These are phyloP conservation scores for Sesamia inferens DNA, from an alignment of 2,888 invertebrate genomes.

Conservation along the genomic window DNA sequence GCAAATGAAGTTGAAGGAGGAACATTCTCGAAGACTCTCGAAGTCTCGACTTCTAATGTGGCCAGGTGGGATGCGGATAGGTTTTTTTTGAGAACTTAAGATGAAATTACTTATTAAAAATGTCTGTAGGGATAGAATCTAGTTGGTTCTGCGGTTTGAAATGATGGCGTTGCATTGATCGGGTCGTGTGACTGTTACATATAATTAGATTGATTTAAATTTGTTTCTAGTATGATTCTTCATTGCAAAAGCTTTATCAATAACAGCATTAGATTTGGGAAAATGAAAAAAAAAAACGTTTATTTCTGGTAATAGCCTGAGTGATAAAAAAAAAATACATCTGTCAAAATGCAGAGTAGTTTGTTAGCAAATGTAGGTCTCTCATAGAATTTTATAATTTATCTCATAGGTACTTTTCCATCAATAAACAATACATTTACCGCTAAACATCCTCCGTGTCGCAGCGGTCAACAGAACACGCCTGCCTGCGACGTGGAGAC, in stretches of 20 bases:
- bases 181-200: neutral
- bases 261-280: neutral
- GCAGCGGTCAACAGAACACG: too few species aligned
- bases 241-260: neutral
- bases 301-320: too few species aligned
- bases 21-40: conserved; percentile 55
- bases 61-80: conserved; percentile 40
- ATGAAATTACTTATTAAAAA: conserved; percentile 37
- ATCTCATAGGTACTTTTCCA: too few species aligned
- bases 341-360: too few species aligned
- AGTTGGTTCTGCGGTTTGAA: neutral
- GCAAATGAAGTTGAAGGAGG: conserved; percentile 81
- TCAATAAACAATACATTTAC: too few species aligned
- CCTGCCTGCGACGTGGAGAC: too few species aligned
- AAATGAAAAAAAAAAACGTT: too few species aligned
- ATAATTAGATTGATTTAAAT: neutral
- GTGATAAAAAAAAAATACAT: too few species aligned
- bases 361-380: too few species aligned
- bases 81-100: conserved; percentile 8
- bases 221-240: neutral
- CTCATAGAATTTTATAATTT: too few species aligned
- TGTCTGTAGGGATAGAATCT: neutral
- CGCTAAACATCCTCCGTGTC: too few species aligned
- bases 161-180: too few species aligned
- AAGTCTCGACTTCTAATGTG: conserved; percentile 60